Evolutionary conservation across 2,888 invertebrate genomes (phyloP).

Genomic region (Cheiracanthium punctorium): DNA sequence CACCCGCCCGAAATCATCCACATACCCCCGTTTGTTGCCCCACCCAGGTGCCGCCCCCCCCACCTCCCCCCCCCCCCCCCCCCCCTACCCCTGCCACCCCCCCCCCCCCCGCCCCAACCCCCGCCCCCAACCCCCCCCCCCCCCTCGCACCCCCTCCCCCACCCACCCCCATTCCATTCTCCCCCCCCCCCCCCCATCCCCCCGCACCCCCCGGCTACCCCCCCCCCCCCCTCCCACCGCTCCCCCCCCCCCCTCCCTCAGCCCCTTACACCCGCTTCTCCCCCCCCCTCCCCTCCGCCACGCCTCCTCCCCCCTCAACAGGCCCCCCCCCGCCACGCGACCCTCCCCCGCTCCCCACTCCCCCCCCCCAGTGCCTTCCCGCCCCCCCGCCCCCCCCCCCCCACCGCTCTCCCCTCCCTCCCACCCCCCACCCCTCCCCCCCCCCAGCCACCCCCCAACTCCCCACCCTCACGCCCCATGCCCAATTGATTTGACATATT

Average conservation of each 20-base stretch:
- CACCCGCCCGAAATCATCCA: background rate
- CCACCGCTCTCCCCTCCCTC: no score
- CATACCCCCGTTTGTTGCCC: background rate
- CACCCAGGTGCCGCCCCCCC: background rate
- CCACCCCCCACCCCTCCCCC: no score
- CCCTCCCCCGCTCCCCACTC: background rate
- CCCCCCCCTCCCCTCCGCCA: background rate
- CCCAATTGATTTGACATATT: no score
- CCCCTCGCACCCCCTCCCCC: no score
- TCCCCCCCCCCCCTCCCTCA: background rate
- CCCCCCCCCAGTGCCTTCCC: background rate
- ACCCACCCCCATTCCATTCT: no score
- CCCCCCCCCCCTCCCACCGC: background rate
- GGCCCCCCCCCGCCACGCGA: background rate
- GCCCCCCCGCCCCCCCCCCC: background rate
- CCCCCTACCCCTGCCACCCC: no score
- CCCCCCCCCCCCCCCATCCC: no score
- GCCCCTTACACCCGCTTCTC: background rate
- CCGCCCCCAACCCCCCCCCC: no score
- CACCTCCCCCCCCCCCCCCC: background rate
- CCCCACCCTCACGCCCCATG: background rate
- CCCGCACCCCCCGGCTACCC: no score
- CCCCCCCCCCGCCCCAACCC: no score
- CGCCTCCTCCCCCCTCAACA: background rate
- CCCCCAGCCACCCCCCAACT: no score